Evolutionary conservation across 2,797 vertebrate genomes (phyloP).

Genomic region (Enteromius paludinosus): DNA sequence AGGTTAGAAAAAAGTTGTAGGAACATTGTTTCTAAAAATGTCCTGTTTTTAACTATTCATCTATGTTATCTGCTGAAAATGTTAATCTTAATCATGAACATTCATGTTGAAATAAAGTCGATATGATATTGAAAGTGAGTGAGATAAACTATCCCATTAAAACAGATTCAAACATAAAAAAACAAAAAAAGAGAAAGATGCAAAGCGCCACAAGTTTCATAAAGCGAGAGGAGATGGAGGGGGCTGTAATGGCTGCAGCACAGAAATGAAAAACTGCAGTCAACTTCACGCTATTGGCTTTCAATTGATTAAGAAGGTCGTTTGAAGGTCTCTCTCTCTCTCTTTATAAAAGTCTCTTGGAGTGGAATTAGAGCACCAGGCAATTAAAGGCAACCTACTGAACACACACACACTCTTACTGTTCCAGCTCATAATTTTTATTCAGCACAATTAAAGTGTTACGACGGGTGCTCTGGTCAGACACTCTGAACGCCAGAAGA

Average conservation of each 20-base stretch:
- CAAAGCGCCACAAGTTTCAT: neutral
- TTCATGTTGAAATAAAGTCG: neutral
- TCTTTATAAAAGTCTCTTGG: conserved; percentile 53
- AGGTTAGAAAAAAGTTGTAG: neutral
- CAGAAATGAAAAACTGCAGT: conserved; percentile 57
- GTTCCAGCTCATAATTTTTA: conserved; percentile 77
- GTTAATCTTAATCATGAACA: neutral
- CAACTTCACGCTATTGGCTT: conserved; percentile 68
- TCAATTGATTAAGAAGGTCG: conserved; percentile 78
- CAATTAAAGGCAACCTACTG: conserved; percentile 76
- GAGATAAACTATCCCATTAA: neutral
- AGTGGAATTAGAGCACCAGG: conserved; percentile 73
- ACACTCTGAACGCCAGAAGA: conserved; percentile 23
- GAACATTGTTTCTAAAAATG: neutral
- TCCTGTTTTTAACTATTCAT: neutral
- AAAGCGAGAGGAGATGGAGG: neutral
- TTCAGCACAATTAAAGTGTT: conserved; percentile 77
- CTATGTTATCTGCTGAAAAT: neutral
- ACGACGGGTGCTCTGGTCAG: conserved; percentile 52
- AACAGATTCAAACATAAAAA: neutral
- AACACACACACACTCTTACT: conserved; percentile 54
- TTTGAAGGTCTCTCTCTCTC: conserved; percentile 71
- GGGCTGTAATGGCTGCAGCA: conserved; percentile 12
- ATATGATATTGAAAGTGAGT: neutral
- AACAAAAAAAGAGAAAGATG: neutral